Evolutionary conservation across 2,888 invertebrate species (phyloP).

Genomic region (Acanthosepion lycidas): DNA sequence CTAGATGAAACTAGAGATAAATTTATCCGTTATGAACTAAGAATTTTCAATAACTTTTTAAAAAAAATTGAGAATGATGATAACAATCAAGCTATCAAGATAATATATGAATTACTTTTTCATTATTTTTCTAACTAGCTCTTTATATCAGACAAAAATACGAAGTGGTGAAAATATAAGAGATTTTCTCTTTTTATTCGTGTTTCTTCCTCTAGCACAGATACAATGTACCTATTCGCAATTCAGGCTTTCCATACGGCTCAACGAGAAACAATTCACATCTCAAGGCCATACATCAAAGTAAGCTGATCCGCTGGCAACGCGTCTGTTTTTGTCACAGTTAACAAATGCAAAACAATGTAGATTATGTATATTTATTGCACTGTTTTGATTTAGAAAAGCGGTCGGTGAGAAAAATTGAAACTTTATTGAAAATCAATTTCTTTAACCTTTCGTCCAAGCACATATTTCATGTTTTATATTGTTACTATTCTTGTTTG

Average conservation of each 20-base stretch:
- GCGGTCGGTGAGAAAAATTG: background rate
- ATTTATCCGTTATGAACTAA: too few species aligned
- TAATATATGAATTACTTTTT: too few species aligned
- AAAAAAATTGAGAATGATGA: too few species aligned
- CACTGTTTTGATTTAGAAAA: conserved; percentile 11
- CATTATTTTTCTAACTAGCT: too few species aligned
- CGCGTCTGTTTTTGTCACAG: background rate
- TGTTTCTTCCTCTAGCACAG: background rate
- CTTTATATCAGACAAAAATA: background rate
- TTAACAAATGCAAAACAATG: conserved; percentile 33
- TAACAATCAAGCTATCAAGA: too few species aligned
- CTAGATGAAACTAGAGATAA: too few species aligned
- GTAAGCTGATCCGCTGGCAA: background rate
- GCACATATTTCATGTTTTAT: background rate
- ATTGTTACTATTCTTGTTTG: background rate
- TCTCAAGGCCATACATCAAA: background rate
- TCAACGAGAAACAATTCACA: background rate
- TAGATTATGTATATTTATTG: conserved; percentile 22
- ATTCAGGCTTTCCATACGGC: background rate
- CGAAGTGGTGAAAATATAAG: background rate
- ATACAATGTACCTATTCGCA: background rate
- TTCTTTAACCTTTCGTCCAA: background rate
- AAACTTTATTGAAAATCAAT: conserved; percentile 21
- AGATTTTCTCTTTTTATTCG: background rate
- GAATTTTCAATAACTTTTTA: too few species aligned